Percentiles rank a stretch among this genome's conserved stretches.
Evolutionary conservation across 2,113 vertebrate species (phyloP).

Genomic region (Oenanthe oenanthe): DNA sequence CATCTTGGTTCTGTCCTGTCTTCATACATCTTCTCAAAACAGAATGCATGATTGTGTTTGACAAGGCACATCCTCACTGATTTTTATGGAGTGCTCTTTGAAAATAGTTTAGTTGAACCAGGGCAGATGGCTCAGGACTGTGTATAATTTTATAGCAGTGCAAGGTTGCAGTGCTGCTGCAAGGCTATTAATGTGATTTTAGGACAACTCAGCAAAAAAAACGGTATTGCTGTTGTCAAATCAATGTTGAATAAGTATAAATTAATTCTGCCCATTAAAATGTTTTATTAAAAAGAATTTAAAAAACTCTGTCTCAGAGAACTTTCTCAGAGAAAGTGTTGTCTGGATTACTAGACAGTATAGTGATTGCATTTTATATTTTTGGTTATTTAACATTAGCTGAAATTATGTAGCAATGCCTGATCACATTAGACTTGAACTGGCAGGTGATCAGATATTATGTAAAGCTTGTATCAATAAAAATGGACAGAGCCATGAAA

Average conservation of each 20-base stretch:
- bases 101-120: constrained; percentile 1
- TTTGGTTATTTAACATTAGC: not conserved
- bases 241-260: not conserved
- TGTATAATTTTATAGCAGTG: not conserved
- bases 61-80: not conserved
- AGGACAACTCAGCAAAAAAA: not conserved
- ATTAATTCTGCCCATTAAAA: not conserved
- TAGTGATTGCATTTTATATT: not conserved
- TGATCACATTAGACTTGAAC: not conserved
- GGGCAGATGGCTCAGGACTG: not conserved
- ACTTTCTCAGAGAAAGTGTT: not conserved
- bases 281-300: not conserved
- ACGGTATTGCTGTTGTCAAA: not conserved
- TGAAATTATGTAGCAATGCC: not conserved
- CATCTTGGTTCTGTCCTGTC: not conserved
- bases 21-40: not conserved
- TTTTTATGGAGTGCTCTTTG: constrained; percentile 22
- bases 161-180: not conserved
- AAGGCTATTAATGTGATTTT: not conserved
- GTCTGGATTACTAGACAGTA: not conserved
- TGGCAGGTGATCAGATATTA: not conserved
- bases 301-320: not conserved
- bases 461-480: not conserved
- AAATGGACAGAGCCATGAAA: not conserved
- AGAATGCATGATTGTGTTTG: not conserved